Evolutionary conservation across 1,140 invertebrate genomes (phyloP), one percentile per base, ranked within the genome.

Genomic region (Papilio dardanus): DNA sequence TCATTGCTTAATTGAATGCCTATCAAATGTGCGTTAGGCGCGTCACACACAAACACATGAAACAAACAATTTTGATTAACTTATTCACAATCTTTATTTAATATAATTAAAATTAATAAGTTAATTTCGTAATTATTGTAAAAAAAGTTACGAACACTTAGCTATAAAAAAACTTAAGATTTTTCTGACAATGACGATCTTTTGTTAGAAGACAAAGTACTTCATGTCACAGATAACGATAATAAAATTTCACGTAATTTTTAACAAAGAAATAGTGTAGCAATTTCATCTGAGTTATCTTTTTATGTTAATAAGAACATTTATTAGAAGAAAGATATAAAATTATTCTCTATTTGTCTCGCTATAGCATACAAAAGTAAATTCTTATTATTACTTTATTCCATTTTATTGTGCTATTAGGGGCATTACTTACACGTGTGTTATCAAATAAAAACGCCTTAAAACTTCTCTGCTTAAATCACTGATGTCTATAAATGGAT

Each of bases 1-100:
- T 58, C 54, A 58, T 58, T 58, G 54, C 24, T 58, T 58, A 58
- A 58, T 58, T 58, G 54, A 58, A 58, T 58, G 54, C 54, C 54
- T 58, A 58, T 58, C 54, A 58, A 58, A 58, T 58, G 54, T 58
- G 21, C 24, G 54, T 58, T 58, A 58, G 21, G 10, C 21, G 21
- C 10, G 54, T 28, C 54, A 58, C 54, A 58, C 10, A 10, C 21
- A 24, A 7, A 58, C 3, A 24, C 21, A 14, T 28, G 21, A 28
- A 58, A 3, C 54, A 58, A 28, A 58, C 2, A 4, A 1, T 0
- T 28, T 24, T 28, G 6, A 28, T 58, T 28, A 28, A 24, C 14
- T 3, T 58, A 28, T 28, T 28, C 6, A 58, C 10, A 58, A 21
- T 6, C 16, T 46, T 28, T 28, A 28, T 16, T 58, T 8, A 5